A percentile compares a stretch with the other conserved stretches of the same genome.
phyloP scores from a whole-genome alignment of 2,888 invertebrate species.

The Habroteleia sp. region DNA sequence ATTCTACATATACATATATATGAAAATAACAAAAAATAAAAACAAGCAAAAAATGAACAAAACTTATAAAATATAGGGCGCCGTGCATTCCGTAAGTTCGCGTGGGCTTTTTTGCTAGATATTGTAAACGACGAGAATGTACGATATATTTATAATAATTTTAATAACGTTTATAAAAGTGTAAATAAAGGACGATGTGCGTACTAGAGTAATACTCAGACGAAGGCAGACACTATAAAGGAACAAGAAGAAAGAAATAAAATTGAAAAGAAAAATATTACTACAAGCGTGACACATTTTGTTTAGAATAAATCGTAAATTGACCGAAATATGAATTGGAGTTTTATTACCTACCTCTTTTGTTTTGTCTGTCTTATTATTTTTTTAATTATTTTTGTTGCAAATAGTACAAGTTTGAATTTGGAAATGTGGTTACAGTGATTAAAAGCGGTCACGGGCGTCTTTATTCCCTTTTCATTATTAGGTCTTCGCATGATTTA shows the following conservation, averaged over 20 bases:
- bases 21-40: slow-evolving; percentile 16
- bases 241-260: slow-evolving; percentile 64
- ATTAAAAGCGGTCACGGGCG: neutral
- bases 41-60: neutral
- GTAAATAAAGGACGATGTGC: slow-evolving; percentile 75
- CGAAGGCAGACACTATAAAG: slow-evolving; percentile 71
- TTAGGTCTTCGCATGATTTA: too few relatives aligned
- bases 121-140: slow-evolving; percentile 71
- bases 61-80: slow-evolving; percentile 67
- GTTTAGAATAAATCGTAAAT: slow-evolving; percentile 81
- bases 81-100: slow-evolving; percentile 65
- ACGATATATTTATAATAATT: slow-evolving; percentile 80
- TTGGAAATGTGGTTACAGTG: slow-evolving; percentile 1
- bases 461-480: too few relatives aligned
- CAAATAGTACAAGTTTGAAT: neutral
- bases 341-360: slow-evolving; percentile 65
- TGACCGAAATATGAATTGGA: slow-evolving; percentile 74
- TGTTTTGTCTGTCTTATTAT: slow-evolving; percentile 25
- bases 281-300: slow-evolving; percentile 79
- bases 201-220: slow-evolving; percentile 73
- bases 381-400: slow-evolving; percentile 39
- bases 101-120: slow-evolving; percentile 55
- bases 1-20: slow-evolving; percentile 45
- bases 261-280: slow-evolving; percentile 24
- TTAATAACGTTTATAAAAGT: slow-evolving; percentile 81